These are phyloP conservation scores for Porites cylindrica DNA, from an alignment of 92 coral and sea anemone genomes.

Conservation along the genomic window DNA sequence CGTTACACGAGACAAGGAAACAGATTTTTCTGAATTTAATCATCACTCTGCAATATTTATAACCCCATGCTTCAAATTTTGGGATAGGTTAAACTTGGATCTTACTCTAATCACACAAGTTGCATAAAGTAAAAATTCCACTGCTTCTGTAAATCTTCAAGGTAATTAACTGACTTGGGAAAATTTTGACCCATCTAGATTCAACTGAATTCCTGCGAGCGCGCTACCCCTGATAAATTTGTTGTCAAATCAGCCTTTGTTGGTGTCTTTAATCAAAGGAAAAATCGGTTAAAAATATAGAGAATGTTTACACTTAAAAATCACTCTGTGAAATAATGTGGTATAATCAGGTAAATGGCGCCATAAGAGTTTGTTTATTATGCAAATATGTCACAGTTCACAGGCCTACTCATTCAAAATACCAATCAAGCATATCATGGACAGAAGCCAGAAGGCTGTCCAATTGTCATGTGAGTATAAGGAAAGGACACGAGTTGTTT, in stretches of 20 bases:
- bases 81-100: neutral
- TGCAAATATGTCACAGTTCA: constrained; percentile 15
- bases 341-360: neutral
- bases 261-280: neutral
- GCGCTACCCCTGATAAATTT: neutral
- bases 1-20: neutral
- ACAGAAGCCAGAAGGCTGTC: neutral
- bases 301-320: too few relatives aligned
- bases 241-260: neutral
- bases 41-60: constrained; percentile 22
- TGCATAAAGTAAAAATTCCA: neutral
- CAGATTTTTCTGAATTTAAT: constrained; percentile 6
- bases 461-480: neutral
- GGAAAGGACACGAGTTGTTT: neutral
- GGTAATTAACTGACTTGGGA: neutral
- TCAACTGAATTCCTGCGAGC: too few relatives aligned
- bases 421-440: neutral
- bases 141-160: neutral
- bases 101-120: neutral
- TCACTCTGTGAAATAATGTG: too few relatives aligned
- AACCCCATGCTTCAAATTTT: neutral
- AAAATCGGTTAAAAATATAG: neutral
- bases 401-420: neutral
- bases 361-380: constrained; percentile 10
- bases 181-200: neutral